Conservation (phyloP, 2,113 vertebrate genomes). For the Vulpes vulpes region DNA sequence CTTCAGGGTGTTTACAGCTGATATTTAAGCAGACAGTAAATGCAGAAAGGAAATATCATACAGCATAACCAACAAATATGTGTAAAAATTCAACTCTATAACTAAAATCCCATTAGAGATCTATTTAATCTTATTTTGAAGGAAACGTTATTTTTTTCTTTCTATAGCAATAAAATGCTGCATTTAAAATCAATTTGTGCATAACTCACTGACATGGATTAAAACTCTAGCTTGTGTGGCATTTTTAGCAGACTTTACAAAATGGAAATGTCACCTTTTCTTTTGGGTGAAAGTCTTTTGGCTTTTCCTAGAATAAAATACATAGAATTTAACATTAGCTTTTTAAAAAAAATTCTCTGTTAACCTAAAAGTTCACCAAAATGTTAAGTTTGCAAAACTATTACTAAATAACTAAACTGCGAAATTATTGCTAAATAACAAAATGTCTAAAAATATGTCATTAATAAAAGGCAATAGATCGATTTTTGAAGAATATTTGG, state of each 20-base stretch:
- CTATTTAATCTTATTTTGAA: slow-evolving; percentile 53
- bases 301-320: slow-evolving; percentile 61
- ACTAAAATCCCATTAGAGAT: slow-evolving; percentile 59
- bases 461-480: not conserved
- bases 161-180: slow-evolving; percentile 72
- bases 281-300: slow-evolving; percentile 70
- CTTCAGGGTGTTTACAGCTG: slow-evolving; percentile 67
- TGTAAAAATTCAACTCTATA: slow-evolving; percentile 54
- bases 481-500: not conserved
- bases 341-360: slow-evolving; percentile 76
- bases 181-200: slow-evolving; percentile 67
- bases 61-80: slow-evolving; percentile 32
- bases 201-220: slow-evolving; percentile 56
- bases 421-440: slow-evolving; percentile 66
- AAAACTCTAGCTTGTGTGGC: slow-evolving; percentile 45
- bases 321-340: slow-evolving; percentile 74
- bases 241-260: slow-evolving; percentile 74
- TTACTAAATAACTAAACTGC: slow-evolving; percentile 70
- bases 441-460: not conserved
- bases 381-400: slow-evolving; percentile 79
- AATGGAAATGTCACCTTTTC: slow-evolving; percentile 79
- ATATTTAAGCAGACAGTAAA: slow-evolving; percentile 57
- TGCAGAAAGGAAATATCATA: slow-evolving; percentile 45
- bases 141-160: slow-evolving; percentile 26
- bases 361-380: slow-evolving; percentile 80